Evolutionary conservation across 1,140 invertebrate genomes (phyloP), one percentile per base, ranked within the genome.

Genomic region (Pollicipes pollicipes): DNA sequence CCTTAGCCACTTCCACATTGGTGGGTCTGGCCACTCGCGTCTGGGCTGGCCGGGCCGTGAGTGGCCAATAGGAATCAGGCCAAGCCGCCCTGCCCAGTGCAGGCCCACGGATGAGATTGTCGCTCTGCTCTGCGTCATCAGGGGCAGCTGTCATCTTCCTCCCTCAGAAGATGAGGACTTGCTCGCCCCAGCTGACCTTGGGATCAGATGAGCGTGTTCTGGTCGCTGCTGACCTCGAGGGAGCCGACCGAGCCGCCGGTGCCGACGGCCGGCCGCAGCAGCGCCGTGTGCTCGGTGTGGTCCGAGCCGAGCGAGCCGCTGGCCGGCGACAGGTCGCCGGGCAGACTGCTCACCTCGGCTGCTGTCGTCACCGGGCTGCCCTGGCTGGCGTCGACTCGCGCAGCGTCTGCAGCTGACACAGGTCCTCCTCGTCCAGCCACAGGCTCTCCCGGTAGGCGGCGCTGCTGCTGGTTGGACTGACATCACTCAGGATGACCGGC

Each of bases 401-500:
- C 71, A 75, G 58, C 28, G 21, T 64, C 24, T 24, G 24, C 63
- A 64, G 63, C 63, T 64, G 63, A n/a, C 63, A 64, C 63, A 64
- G 63, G 24, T 24, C 63, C 10, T 4, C 63, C 21, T 64, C 63
- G 21, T 64, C 27, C 63, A 64, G 63, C 63, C 63, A 64, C 63
- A 64, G 27, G 27, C 63, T 64, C 63, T 64, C 70, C 6, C 72
- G 30, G 72, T 66, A 32, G 45, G 64, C 27, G 70, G 28, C 68
- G 70, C 29, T 31, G 70, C 28, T 67, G 32, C 63, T 64, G 63
- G 63, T 64, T 6, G 63, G 63, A 27, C 63, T 64, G 63, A 76
- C 72, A 13, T 73, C 71, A 67, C 74, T 74, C 27, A 72, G 74
- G 70, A 76, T 74, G 71, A 74, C n/a, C 29, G 8, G 24, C 63